Evolutionary conservation across 2,113 vertebrate species (phyloP), one percentile per base, ranked within the genome.

Genomic region (Pavo muticus): DNA sequence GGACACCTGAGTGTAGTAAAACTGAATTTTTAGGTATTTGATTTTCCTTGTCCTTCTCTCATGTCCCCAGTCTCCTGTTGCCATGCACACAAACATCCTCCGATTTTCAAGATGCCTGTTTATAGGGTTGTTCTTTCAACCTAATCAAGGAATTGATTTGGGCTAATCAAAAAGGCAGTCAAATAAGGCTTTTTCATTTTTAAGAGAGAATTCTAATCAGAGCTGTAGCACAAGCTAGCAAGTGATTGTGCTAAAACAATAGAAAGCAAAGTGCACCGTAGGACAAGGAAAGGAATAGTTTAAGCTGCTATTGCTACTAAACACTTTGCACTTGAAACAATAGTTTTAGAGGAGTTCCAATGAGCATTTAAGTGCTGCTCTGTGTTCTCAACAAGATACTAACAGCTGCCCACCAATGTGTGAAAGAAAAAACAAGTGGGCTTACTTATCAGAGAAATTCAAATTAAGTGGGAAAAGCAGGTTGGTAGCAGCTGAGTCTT

Each of bases 311-410:
- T 44, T 81, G 25, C 35, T 76, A 39, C 44, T 91, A 95, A 97
- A 89, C 44, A 94, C 37, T 84, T 89, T 12, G 7, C 54, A 74
- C 74, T 90, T 76, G 67, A 95, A 93, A 65, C 0, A 0, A 25
- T 48, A 42, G 19, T 90, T 96, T 95, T 90, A 75, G 6, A 27
- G 65, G 70, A 56, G 75, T 39, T 93, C 39, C 70, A 95, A 74
- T 95, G 96, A 97, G 67, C 61, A 25, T 4, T 0, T 40, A 93
- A 68, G 81, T 81, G 74, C 71, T 94, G 67, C 59, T 64, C 57
- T 83, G 74, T 95, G 77, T 91, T 96, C 96, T 89, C 90, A 96
- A 79, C 91, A 89, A 61, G 88, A 70, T 64, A 50, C 65, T 95
- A 96, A 90, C 80, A 94, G 73, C 81, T 80, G 72, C 64, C 83